Evolutionary conservation across 2,888 invertebrate genomes (phyloP), one percentile per base, ranked within the genome.

Genomic region (Alviniconcha strummeri): DNA sequence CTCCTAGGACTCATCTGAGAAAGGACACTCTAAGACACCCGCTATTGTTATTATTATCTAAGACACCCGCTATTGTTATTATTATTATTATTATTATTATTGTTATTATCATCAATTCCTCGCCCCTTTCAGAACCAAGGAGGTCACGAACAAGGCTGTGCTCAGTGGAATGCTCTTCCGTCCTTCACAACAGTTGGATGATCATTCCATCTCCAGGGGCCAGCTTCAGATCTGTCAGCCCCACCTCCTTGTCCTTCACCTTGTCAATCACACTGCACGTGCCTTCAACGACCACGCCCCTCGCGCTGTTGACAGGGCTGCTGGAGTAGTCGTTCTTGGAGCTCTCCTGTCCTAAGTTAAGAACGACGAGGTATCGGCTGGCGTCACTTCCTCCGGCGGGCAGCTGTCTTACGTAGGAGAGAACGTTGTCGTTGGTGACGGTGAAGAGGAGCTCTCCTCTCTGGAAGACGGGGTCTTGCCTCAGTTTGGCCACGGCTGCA

Each of bases 331-430:
- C 88, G 55, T 87, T 86, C 55, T 81, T 85, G 56, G 84, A 81
- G n/a, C 56, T 52, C 56, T 52, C n/a, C 69, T 83, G 80, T 13
- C 85, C 85, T 17, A 85, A 81, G 81, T 85, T 84, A 19, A 85
- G 80, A n/a, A 81, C 82, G 8, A 85, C 85, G 5, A 85, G 81
- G 76, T 85, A 85, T 54, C 84, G 83, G 1, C 69, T 36, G 56
- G 52, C n/a, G 67, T 77, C 36, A 78, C 75, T 75, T n/a, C 55
- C 64, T 0, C 36, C 36, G 36, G 36, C 36, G 13, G 67, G 17
- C 4, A 69, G 54, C 15, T 80, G 86, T 54, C 89, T 83, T 17
- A 90, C 85, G 83, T 89, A 90, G 9, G 90, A 90, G 79, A 89
- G 85, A 52, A 90, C 84, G 82, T 90, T 83, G 15, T 88, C 84